Percentiles rank a stretch among this genome's conserved stretches.
phyloP scores from a whole-genome alignment of 2,113 vertebrate genomes.

The Gadus chalcogrammus region DNA sequence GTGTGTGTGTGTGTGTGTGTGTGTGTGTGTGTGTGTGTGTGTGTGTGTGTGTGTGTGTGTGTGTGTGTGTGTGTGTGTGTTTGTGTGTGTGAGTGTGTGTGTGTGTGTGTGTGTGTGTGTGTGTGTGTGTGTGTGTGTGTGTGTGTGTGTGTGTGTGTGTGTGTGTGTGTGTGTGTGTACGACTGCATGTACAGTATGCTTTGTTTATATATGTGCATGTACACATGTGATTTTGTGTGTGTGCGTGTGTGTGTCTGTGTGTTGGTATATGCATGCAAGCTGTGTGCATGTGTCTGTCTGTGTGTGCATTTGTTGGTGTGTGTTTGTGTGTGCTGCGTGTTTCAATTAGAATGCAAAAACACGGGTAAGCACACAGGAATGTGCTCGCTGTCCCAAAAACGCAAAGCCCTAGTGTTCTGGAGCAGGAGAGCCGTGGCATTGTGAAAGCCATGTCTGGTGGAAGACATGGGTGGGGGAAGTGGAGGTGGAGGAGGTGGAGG shows the following conservation, averaged over 20 bases:
- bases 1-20: not conserved
- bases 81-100: no score
- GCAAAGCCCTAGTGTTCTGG: constrained; percentile 2
- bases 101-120: not conserved
- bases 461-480: no score
- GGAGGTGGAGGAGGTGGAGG: no score
- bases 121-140: not conserved
- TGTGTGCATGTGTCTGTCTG: not conserved
- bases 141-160: not conserved
- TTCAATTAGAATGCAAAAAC: constrained; percentile 21
- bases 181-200: not conserved
- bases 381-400: constrained; percentile 1
- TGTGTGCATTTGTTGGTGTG: not conserved
- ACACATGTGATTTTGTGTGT: not conserved
- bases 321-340: constrained; percentile 2
- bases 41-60: not conserved
- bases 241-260: not conserved
- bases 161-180: not conserved
- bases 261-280: not conserved
- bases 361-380: constrained; percentile 13
- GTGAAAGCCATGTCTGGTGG: constrained; percentile 36
- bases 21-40: not conserved
- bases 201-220: constrained; percentile 16
- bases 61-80: not conserved
- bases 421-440: constrained; percentile 32